Base-by-base conservation (phyloP, 2,888 invertebrate species). In the Limnephilus lunatus region DNA sequence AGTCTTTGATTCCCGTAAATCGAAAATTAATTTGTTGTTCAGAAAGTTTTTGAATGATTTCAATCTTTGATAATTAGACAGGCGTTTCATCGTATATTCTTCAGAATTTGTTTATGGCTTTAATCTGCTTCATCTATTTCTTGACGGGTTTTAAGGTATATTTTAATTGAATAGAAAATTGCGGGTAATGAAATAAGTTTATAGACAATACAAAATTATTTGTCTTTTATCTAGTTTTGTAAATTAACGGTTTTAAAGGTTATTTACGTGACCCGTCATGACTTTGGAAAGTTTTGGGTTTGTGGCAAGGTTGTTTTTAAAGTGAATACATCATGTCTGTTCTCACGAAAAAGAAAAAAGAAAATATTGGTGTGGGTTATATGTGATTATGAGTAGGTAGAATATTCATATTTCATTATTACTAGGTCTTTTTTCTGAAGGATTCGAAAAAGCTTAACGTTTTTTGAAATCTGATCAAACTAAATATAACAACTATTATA, bases 1-100 rank as follows among this genome's bases (percentile, higher is more conserved):
- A 68, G 25, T 68, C 86, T 86, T 86, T 86, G 86, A 86, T 86
- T 86, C 44, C 14, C 44, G 44, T 48, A 86, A 86, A 86, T 86
- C 44, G 86, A 44, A 86, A 86, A 86, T 86, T 86, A 86, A 86
- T 86, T 86, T 48, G 44, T 86, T 39, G 86, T 86, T 11, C 44
- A 25, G 44, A 30, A 86, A 86, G 86, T 86, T 86, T 30, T 25
- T n/a, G 44, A 86, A 86, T 86, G 35, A 86, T 86, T 44, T 86
- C 44, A 86, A 86, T 86, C 86, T 68, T 25, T 68, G 68, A 68
- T 68, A 68, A 68, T 68, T 68, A 68, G 68, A 68, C 68, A n/a
- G 30, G 30, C 86, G 14, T 44, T 44, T 86, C 86, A 86, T 12
- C 48, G 44, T 85, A n/a, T 85, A 39, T 85, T 85, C 35, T 39